These are phyloP conservation scores for Rutilus rutilus DNA, from an alignment of 2,113 vertebrate genomes.

Conservation along the genomic window DNA sequence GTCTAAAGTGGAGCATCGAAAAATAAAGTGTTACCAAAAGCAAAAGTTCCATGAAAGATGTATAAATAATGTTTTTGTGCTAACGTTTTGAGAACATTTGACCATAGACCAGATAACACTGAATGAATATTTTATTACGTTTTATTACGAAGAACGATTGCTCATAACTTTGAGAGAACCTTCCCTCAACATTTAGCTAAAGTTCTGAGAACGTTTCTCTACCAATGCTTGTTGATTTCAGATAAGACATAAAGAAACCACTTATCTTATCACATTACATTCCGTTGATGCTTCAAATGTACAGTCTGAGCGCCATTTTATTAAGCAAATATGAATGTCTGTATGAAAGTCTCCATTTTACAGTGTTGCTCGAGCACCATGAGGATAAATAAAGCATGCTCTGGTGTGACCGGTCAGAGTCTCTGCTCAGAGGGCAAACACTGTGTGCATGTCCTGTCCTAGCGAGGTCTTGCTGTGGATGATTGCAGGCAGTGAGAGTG, in stretches of 20 bases:
- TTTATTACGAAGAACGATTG: no score
- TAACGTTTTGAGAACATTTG: no score
- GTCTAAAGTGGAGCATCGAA: no score
- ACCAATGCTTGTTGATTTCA: background rate
- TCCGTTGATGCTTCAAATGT: background rate
- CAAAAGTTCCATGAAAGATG: no score
- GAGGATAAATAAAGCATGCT: background rate
- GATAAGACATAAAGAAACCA: background rate
- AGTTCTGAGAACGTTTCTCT: no score
- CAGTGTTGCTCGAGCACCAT: background rate
- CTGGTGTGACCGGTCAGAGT: background rate
- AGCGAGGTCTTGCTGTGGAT: constrained; percentile 4
- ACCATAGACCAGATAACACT: no score
- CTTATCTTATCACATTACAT: background rate
- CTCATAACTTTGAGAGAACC: no score
- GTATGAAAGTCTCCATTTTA: background rate
- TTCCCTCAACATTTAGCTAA: no score
- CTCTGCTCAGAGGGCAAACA: background rate
- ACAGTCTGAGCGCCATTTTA: background rate
- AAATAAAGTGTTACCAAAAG: no score
- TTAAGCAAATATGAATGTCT: background rate
- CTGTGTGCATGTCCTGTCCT: constrained; percentile 1
- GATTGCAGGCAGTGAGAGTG: constrained; percentile 40
- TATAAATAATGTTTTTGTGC: no score
- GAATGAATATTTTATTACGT: no score